Evolutionary conservation across 2,113 vertebrate species (phyloP).

Genomic region (Pluvialis apricaria): DNA sequence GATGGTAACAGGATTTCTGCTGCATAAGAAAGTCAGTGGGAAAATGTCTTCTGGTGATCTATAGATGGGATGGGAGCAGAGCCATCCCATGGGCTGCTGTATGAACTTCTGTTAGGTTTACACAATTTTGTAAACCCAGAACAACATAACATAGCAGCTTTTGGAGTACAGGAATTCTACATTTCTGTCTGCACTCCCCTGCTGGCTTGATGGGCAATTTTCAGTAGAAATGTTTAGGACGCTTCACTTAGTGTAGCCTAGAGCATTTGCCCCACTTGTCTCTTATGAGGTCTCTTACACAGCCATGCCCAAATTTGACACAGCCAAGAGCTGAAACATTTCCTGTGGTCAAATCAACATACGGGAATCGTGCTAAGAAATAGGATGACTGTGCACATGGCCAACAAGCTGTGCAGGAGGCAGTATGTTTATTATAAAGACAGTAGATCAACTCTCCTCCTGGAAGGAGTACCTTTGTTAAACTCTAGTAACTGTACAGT

Average conservation of each 20-base stretch:
- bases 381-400: too few species aligned
- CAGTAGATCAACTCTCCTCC: neutral
- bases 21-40: neutral
- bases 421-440: neutral
- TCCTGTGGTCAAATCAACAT: neutral
- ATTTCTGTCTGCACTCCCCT: neutral
- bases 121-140: neutral
- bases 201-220: neutral
- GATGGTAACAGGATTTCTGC: neutral
- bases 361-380: neutral
- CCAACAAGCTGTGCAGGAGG: neutral
- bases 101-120: neutral
- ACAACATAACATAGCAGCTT: neutral
- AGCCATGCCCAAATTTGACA: neutral
- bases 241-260: neutral
- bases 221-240: neutral
- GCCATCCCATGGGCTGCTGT: neutral
- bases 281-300: neutral
- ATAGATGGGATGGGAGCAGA: neutral
- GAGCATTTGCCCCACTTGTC: fast-evolving
- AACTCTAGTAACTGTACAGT: neutral
- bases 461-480: neutral
- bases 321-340: neutral
- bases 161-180: neutral
- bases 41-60: neutral